Conservation (phyloP, 2,797 vertebrate species). For the Enteromius fasciolatus region DNA sequence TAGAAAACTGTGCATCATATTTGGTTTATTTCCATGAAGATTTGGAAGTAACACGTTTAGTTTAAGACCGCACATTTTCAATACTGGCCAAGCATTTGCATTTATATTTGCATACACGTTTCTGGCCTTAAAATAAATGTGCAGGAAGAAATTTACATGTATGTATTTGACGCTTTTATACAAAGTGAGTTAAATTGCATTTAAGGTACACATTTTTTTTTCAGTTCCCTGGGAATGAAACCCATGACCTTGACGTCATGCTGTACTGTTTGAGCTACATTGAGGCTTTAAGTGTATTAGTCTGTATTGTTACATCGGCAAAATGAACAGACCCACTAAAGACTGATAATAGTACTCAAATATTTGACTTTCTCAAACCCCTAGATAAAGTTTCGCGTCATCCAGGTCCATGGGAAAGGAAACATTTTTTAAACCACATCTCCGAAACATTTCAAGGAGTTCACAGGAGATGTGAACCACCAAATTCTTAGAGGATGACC, state of each 20-base stretch:
- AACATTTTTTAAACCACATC: neutral
- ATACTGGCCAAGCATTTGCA: neutral
- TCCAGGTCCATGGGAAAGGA: constrained; percentile 8
- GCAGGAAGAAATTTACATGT: neutral
- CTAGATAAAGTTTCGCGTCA: neutral
- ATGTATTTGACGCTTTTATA: neutral
- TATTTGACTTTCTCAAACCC: constrained; percentile 27
- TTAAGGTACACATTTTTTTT: neutral
- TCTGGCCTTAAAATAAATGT: neutral
- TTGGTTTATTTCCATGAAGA: neutral
- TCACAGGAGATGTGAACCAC: neutral
- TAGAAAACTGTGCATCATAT: neutral
- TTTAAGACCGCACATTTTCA: neutral
- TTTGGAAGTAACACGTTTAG: neutral
- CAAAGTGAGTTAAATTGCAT: neutral
- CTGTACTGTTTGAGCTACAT: neutral
- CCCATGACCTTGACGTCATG: neutral
- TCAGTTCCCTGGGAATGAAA: neutral
- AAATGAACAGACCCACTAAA: neutral
- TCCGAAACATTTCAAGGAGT: neutral
- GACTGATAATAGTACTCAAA: constrained; percentile 4
- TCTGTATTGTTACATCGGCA: neutral
- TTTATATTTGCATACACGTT: neutral
- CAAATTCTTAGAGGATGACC: neutral
- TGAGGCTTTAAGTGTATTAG: constrained; percentile 12